Conservation (phyloP, 1,140 invertebrate species). For the Aphaenogaster rudis region DNA sequence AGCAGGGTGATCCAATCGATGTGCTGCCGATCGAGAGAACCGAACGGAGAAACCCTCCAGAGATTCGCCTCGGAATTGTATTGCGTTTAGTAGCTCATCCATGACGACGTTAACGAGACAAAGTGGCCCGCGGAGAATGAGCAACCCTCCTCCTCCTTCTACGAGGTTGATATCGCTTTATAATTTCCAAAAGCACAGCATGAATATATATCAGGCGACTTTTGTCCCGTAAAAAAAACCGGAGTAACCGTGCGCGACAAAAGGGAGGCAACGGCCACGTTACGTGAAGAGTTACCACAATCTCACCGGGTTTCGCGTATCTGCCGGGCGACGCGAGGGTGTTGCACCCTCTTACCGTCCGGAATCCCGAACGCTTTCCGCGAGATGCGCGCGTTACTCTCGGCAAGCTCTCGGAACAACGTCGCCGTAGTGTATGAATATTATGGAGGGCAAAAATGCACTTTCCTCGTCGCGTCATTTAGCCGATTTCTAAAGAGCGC, state of each 20-base stretch:
- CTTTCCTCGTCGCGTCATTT: slow-evolving; percentile 57
- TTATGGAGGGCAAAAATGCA: slow-evolving; percentile 56
- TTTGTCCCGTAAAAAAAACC: slow-evolving; percentile 42
- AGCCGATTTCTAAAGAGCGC: slow-evolving; percentile 52
- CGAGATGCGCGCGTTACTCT: slow-evolving; percentile 25
- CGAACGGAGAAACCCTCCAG: slow-evolving; percentile 1
- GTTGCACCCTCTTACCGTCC: not conserved
- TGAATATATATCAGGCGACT: slow-evolving; percentile 66
- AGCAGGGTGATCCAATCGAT: slow-evolving; percentile 1
- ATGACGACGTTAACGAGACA: slow-evolving; percentile 66
- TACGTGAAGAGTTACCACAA: slow-evolving; percentile 38
- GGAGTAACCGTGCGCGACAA: slow-evolving; percentile 26
- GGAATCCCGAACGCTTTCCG: slow-evolving; percentile 33
- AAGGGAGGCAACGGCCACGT: not conserved
- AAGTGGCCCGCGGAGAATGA: slow-evolving; percentile 18
- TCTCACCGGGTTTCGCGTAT: slow-evolving; percentile 9
- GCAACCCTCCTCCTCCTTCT: not conserved
- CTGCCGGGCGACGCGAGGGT: not conserved
- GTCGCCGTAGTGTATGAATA: slow-evolving; percentile 46
- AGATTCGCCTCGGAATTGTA: slow-evolving; percentile 35
- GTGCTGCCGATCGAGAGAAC: not conserved
- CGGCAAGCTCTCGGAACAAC: slow-evolving; percentile 29
- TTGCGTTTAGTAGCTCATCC: slow-evolving; percentile 23
- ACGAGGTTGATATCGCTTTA: slow-evolving; percentile 16
- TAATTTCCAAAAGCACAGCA: slow-evolving; percentile 62